These are phyloP conservation scores for Eupsilia transversa DNA, from an alignment of 2,888 invertebrate species.

Conservation along the genomic window DNA sequence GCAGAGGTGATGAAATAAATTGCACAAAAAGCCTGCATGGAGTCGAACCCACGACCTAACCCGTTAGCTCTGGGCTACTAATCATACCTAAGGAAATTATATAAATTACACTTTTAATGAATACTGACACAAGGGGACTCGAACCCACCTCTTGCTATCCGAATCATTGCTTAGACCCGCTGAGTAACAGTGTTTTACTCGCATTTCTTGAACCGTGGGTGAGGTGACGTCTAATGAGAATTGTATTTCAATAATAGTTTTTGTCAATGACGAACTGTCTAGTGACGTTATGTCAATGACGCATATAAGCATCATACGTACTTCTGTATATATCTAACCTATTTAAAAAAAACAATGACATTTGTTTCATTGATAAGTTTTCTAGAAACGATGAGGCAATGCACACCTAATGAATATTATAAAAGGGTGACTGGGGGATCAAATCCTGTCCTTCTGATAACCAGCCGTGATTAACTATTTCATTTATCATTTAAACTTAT, in stretches of 20 bases:
- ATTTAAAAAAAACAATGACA: not conserved
- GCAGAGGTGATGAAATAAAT: not conserved
- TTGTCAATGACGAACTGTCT: not conserved
- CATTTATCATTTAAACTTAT: not conserved
- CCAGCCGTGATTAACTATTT: not conserved
- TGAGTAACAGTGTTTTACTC: not conserved
- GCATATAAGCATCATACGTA: not conserved
- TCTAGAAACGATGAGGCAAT: not conserved
- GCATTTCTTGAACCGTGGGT: not conserved
- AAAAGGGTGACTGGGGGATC: not conserved
- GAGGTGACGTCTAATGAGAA: not conserved
- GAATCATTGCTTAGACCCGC: not conserved
- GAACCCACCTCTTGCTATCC: not conserved
- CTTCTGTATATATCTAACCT: not conserved
- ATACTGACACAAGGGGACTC: not conserved
- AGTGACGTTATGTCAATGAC: constrained; percentile 11
- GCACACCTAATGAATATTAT: not conserved
- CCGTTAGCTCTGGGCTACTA: not conserved
- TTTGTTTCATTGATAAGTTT: not conserved
- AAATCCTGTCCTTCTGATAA: not conserved
- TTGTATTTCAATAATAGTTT: constrained; percentile 4
- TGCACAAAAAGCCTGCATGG: not conserved
- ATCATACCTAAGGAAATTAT: not conserved
- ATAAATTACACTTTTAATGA: not conserved
- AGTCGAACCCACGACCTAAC: not conserved